A percentile compares a stretch with the other conserved stretches of the same genome.
These are phyloP conservation scores for Drosophila melanosoma DNA, from an alignment of 2,888 invertebrate genomes.

Conservation along the genomic window DNA sequence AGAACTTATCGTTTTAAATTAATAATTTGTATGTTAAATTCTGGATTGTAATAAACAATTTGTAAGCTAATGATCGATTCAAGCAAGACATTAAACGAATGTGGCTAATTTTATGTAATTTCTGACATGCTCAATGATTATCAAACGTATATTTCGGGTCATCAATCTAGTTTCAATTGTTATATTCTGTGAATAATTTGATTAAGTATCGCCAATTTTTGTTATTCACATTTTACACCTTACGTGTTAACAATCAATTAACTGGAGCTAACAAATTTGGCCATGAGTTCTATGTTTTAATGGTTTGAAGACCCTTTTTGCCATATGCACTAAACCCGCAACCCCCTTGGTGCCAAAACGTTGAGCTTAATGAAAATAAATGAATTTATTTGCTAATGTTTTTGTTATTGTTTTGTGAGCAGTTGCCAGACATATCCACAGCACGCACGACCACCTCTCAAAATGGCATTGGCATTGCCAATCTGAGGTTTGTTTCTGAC, in stretches of 20 bases:
- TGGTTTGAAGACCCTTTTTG: constrained; percentile 40
- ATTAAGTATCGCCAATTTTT: neutral
- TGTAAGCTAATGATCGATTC: neutral
- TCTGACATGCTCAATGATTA: neutral
- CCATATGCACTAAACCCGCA: constrained; percentile 25
- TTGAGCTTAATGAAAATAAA: constrained; percentile 67
- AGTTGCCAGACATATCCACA: constrained; percentile 56
- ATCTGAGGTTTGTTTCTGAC: constrained; percentile 70
- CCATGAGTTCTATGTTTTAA: constrained; percentile 30
- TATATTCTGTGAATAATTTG: neutral
- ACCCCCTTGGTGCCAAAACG: constrained; percentile 29
- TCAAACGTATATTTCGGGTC: neutral
- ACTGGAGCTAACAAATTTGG: constrained; percentile 30
- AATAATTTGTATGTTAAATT: neutral
- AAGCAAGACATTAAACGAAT: neutral
- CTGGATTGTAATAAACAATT: neutral
- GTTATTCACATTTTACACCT: constrained; percentile 35
- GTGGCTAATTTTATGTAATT: neutral
- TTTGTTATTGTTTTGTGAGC: constrained; percentile 17
- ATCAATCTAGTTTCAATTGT: neutral
- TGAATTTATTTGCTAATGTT: constrained; percentile 54
- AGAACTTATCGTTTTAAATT: neutral
- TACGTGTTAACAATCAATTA: constrained; percentile 48
- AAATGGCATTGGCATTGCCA: constrained; percentile 70
- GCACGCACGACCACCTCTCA: constrained; percentile 69